Evolutionary conservation across 2,113 vertebrate species (phyloP).

Genomic region (Trichomycterus rosablanca): DNA sequence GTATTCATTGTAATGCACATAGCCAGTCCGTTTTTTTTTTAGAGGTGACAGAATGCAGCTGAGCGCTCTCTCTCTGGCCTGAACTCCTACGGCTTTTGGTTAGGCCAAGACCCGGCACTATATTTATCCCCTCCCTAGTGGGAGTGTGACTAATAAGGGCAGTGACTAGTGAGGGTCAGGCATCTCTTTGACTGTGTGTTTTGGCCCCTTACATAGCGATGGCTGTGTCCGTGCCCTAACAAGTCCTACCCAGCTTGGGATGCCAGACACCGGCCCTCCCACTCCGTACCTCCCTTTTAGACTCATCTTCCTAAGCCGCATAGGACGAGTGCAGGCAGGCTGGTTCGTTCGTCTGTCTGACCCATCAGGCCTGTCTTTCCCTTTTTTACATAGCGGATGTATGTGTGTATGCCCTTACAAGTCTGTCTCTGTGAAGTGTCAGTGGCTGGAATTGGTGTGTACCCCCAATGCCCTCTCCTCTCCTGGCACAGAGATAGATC

Average conservation of each 20-base stretch:
- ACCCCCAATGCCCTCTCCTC: slow-evolving; percentile 2
- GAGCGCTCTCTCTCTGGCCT: slow-evolving; percentile 4
- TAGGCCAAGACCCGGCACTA: slow-evolving; percentile 35
- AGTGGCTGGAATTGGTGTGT: slow-evolving; percentile 15
- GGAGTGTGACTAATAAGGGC: slow-evolving; percentile 53
- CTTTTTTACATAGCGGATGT: background rate
- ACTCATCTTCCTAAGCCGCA: slow-evolving; percentile 13
- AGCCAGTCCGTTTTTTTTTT: slow-evolving; percentile 25
- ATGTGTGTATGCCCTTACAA: slow-evolving; percentile 32
- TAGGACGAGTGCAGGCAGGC: slow-evolving; percentile 10
- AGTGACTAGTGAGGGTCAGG: slow-evolving; percentile 44
- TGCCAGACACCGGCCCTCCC: slow-evolving; percentile 30
- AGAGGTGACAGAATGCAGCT: slow-evolving; percentile 32
- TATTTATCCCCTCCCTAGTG: slow-evolving; percentile 45
- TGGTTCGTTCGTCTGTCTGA: slow-evolving; percentile 29
- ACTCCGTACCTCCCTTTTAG: slow-evolving; percentile 9
- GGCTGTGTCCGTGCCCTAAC: slow-evolving; percentile 41
- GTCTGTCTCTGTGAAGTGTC: slow-evolving; percentile 30
- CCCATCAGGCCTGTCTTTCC: slow-evolving; percentile 5
- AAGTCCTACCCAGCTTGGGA: slow-evolving; percentile 31
- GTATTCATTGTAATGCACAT: background rate
- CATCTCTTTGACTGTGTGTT: slow-evolving; percentile 17
- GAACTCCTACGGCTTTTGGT: slow-evolving; percentile 36
- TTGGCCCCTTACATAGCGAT: slow-evolving; percentile 44
- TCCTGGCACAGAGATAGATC: slow-evolving; percentile 7